Conservation (phyloP, 1,140 invertebrate species). For the Coboldia fuscipes region DNA sequence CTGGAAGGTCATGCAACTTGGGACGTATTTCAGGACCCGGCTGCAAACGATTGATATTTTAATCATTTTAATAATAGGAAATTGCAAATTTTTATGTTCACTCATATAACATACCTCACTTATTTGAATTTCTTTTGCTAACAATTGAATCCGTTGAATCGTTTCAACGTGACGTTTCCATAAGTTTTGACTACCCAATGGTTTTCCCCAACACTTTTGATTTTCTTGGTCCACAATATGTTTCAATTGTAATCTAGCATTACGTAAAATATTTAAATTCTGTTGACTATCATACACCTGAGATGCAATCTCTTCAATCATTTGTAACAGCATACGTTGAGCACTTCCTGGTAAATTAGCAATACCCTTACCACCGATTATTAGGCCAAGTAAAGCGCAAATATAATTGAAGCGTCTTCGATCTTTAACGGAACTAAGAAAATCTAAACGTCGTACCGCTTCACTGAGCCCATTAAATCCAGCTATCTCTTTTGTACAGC, state of each 20-base stretch:
- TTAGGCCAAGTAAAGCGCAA: constrained; percentile 71
- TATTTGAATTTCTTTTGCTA: constrained; percentile 59
- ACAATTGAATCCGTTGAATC: constrained; percentile 61
- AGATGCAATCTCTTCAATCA: constrained; percentile 82
- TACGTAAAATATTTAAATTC: constrained; percentile 61
- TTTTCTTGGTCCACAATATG: constrained; percentile 38
- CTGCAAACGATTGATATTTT: constrained; percentile 24
- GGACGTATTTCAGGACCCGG: constrained; percentile 61
- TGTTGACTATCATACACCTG: constrained; percentile 75
- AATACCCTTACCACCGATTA: constrained; percentile 67
- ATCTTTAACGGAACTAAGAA: constrained; percentile 83
- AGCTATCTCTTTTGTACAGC: constrained; percentile 83
- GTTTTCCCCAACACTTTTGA: constrained; percentile 60
- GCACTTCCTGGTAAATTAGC: constrained; percentile 71
- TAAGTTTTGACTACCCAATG: constrained; percentile 65
- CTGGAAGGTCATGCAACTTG: constrained; percentile 74
- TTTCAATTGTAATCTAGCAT: constrained; percentile 50
- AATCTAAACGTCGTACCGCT: constrained; percentile 82
- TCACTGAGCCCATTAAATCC: constrained; percentile 89
- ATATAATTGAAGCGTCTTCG: constrained; percentile 91
- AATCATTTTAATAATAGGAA: neutral
- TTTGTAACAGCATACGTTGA: constrained; percentile 77
- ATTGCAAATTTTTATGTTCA: neutral
- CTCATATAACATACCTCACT: constrained; percentile 29
- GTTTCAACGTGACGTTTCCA: constrained; percentile 75